Conservation (phyloP, 1,140 invertebrate species). For the Fopius arisanus region DNA sequence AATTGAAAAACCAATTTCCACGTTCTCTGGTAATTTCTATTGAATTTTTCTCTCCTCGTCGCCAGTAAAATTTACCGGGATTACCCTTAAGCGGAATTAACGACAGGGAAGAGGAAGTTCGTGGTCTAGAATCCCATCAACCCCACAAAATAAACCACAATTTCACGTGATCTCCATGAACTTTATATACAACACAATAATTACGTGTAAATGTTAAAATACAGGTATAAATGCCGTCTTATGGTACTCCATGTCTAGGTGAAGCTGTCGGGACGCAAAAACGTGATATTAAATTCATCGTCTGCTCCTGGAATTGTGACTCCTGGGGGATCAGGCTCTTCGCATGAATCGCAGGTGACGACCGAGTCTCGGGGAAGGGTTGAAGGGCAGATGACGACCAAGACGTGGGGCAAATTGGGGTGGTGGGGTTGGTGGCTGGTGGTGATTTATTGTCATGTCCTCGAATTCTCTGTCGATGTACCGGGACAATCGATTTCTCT, state of each 20-base stretch:
- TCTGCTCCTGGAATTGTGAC: too few species aligned
- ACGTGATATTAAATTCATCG: background rate
- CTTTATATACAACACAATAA: background rate
- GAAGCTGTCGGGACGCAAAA: background rate
- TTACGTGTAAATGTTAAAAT: conserved; percentile 6
- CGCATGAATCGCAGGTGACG: conserved; percentile 35
- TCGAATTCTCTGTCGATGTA: background rate
- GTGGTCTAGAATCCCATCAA: too few species aligned
- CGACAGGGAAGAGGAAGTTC: too few species aligned
- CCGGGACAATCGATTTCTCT: background rate
- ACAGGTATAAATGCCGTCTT: conserved; percentile 21
- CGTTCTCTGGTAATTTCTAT: too few species aligned
- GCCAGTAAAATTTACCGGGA: too few species aligned
- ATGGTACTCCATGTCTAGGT: background rate
- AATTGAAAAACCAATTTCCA: too few species aligned
- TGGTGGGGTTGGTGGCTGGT: conserved; percentile 17
- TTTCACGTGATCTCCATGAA: background rate
- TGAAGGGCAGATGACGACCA: conserved; percentile 42
- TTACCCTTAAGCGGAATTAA: too few species aligned
- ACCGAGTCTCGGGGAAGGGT: conserved; percentile 39
- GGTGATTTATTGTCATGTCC: conserved; percentile 14
- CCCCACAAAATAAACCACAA: too few species aligned
- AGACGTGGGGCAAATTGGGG: conserved; percentile 40
- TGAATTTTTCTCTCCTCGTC: too few species aligned
- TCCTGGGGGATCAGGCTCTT: conserved; percentile 27